Evolutionary conservation across 1,140 invertebrate species (phyloP).

Genomic region (Drosophila tani): DNA sequence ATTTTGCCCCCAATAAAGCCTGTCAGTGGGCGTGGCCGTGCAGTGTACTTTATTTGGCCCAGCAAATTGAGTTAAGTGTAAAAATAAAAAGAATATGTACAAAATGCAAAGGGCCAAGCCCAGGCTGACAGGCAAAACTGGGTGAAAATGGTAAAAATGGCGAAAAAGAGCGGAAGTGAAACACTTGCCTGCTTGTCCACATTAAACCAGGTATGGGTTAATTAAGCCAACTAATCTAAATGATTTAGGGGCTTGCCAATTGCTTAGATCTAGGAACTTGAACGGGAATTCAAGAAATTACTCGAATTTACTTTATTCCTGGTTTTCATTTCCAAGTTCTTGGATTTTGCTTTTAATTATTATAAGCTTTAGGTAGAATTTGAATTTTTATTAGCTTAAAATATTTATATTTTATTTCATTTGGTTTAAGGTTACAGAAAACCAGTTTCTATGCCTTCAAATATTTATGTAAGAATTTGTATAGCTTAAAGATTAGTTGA

Average conservation of each 20-base stretch:
- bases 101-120: slow-evolving; percentile 35
- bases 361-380: too few species aligned
- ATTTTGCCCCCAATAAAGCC: slow-evolving; percentile 43
- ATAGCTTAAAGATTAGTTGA: too few species aligned
- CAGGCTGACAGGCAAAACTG: slow-evolving; percentile 29
- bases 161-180: slow-evolving; percentile 24
- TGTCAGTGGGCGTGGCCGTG: slow-evolving; percentile 45
- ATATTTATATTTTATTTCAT: too few species aligned
- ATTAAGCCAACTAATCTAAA: slow-evolving; percentile 35
- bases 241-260: slow-evolving; percentile 16
- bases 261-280: not conserved
- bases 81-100: slow-evolving; percentile 30
- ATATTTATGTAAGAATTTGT: too few species aligned
- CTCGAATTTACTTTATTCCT: too few species aligned
- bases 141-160: slow-evolving; percentile 36
- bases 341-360: too few species aligned
- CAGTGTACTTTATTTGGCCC: slow-evolving; percentile 36
- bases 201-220: slow-evolving; percentile 26
- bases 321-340: too few species aligned
- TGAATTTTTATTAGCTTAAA: too few species aligned
- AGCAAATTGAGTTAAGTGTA: slow-evolving; percentile 74
- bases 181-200: slow-evolving; percentile 45
- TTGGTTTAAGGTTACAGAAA: too few species aligned
- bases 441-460: too few species aligned
- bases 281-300: not conserved